Evolutionary conservation across 1,140 invertebrate genomes (phyloP).

Genomic region (Neodiprion fabricii): DNA sequence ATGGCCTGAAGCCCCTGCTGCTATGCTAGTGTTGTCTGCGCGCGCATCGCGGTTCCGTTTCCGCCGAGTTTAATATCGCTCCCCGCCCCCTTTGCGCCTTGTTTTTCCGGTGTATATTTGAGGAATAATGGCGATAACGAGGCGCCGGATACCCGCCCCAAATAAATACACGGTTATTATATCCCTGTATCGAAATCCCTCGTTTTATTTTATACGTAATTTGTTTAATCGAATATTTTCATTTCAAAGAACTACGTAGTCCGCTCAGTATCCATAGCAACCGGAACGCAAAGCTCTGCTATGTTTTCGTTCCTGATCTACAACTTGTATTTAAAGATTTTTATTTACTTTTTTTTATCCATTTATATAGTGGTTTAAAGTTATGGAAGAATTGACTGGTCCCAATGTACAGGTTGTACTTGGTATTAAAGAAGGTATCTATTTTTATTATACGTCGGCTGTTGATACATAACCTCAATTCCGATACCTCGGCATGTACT

Average conservation of each 20-base stretch:
- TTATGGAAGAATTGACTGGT: conserved; percentile 58
- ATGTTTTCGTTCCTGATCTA: not conserved
- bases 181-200: too few species aligned
- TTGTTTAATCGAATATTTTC: too few species aligned
- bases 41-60: not conserved
- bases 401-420: conserved; percentile 60
- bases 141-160: too few species aligned
- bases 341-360: not conserved
- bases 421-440: conserved; percentile 60
- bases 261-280: not conserved
- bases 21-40: not conserved
- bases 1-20: not conserved
- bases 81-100: too few species aligned
- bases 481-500: not conserved
- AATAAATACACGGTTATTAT: too few species aligned
- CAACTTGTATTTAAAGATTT: not conserved
- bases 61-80: too few species aligned
- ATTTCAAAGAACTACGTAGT: not conserved
- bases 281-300: not conserved
- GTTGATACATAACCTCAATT: conserved; percentile 31
- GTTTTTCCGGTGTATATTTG: too few species aligned
- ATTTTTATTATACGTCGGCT: conserved; percentile 5
- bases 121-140: too few species aligned
- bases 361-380: not conserved
- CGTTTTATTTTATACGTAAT: too few species aligned